These are phyloP conservation scores for Anoplolepis gracilipes DNA, from an alignment of 1,140 invertebrate genomes.

Conservation along the genomic window DNA sequence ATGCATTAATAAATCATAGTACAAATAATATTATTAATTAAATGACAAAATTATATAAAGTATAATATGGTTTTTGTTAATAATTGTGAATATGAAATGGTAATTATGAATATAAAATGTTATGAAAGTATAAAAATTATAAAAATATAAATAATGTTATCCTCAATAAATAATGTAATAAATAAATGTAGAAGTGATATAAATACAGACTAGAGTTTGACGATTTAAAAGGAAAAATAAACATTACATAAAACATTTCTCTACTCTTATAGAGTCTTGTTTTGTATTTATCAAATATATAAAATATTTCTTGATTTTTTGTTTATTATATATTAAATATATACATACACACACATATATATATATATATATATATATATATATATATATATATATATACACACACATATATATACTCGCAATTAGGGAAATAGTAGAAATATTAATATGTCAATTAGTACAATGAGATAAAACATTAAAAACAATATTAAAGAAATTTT, in stretches of 20 bases:
- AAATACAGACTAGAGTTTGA: constrained; percentile 57
- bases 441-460: constrained; percentile 1
- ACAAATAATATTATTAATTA: constrained; percentile 31
- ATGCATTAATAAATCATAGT: constrained; percentile 9
- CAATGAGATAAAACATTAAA: not conserved
- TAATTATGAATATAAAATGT: too few species aligned
- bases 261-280: not conserved
- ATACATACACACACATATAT: too few species aligned
- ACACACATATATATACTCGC: too few species aligned
- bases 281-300: constrained; percentile 1
- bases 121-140: constrained; percentile 44
- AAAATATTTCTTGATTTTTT: constrained; percentile 9
- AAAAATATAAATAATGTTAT: constrained; percentile 37
- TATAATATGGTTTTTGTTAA: constrained; percentile 4
- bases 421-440: not conserved
- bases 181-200: constrained; percentile 39
- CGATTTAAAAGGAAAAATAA: constrained; percentile 18
- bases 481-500: not conserved
- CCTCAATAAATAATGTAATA: constrained; percentile 53
- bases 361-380: too few species aligned
- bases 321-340: too few species aligned
- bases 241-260: not conserved
- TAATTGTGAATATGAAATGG: constrained; percentile 29
- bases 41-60: constrained; percentile 6
- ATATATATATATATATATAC: too few species aligned